Percentiles rank a stretch among this genome's conserved stretches.
Conservation (phyloP, 1,140 invertebrate species). For the Gryllus bimaculatus region DNA sequence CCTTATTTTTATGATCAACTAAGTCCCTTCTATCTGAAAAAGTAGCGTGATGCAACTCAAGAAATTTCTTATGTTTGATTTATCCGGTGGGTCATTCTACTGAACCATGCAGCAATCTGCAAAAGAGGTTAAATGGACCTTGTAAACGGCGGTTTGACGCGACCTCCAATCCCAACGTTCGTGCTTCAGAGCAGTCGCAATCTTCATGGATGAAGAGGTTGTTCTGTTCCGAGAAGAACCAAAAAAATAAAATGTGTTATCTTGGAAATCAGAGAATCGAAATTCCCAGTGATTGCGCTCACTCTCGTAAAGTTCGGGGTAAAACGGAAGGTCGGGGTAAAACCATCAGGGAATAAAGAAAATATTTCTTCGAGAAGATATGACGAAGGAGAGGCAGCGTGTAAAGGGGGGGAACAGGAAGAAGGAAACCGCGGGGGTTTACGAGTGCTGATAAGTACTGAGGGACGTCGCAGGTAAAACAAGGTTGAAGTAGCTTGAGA, state of each 20-base stretch:
- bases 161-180: too few relatives aligned
- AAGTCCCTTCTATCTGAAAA: too few relatives aligned
- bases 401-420: neutral
- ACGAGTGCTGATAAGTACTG: neutral
- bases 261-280: neutral
- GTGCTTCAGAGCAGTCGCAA: too few relatives aligned
- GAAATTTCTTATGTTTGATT: too few relatives aligned
- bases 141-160: too few relatives aligned
- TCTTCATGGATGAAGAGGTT: neutral
- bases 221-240: neutral
- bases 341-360: neutral
- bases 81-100: too few relatives aligned
- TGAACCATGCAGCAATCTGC: too few relatives aligned
- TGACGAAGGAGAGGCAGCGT: neutral
- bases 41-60: too few relatives aligned
- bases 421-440: neutral
- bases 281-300: neutral
- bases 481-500: too few relatives aligned
- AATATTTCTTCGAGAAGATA: neutral
- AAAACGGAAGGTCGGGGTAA: neutral
- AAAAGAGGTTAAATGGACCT: too few relatives aligned
- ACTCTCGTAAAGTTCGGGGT: neutral
- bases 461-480: too few relatives aligned
- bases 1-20: too few relatives aligned
- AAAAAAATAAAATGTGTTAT: neutral